Conservation (phyloP, 1,140 invertebrate genomes). For the Asobara japonica region DNA sequence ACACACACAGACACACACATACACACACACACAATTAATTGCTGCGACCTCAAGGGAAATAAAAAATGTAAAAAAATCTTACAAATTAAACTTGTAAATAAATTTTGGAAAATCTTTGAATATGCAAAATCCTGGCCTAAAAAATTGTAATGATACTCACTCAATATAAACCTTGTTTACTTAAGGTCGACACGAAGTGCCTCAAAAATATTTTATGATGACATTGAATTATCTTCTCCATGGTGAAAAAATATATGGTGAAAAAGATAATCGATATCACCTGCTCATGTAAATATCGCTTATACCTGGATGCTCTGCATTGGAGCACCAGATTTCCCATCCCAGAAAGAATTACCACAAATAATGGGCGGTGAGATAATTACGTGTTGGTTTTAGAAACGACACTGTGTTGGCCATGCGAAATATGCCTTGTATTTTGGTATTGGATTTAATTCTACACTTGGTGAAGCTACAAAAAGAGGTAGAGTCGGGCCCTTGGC, state of each 20-base stretch:
- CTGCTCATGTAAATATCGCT: constrained; percentile 63
- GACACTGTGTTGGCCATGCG: constrained; percentile 26
- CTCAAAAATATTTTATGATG: neutral
- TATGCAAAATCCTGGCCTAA: too few relatives aligned
- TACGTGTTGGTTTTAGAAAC: constrained; percentile 68
- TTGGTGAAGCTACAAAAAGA: neutral
- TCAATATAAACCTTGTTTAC: neutral
- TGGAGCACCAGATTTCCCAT: constrained; percentile 13
- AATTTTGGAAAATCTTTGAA: too few relatives aligned
- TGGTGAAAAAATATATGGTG: neutral
- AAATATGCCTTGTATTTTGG: constrained; percentile 52
- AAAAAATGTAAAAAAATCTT: too few relatives aligned
- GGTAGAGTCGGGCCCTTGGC: neutral
- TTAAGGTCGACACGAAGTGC: neutral
- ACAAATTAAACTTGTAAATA: too few relatives aligned
- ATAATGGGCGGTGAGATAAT: constrained; percentile 63
- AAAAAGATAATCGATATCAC: constrained; percentile 64
- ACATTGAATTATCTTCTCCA: neutral
- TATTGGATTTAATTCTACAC: constrained; percentile 26
- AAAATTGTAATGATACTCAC: too few relatives aligned
- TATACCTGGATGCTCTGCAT: constrained; percentile 45
- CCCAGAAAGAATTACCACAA: constrained; percentile 48
- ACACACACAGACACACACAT: too few relatives aligned
- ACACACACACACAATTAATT: too few relatives aligned
- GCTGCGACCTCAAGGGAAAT: too few relatives aligned